A percentile compares a stretch with the other conserved stretches of the same genome.
These are phyloP conservation scores for Chauna torquata DNA, from an alignment of 2,113 vertebrate species.

Conservation along the genomic window DNA sequence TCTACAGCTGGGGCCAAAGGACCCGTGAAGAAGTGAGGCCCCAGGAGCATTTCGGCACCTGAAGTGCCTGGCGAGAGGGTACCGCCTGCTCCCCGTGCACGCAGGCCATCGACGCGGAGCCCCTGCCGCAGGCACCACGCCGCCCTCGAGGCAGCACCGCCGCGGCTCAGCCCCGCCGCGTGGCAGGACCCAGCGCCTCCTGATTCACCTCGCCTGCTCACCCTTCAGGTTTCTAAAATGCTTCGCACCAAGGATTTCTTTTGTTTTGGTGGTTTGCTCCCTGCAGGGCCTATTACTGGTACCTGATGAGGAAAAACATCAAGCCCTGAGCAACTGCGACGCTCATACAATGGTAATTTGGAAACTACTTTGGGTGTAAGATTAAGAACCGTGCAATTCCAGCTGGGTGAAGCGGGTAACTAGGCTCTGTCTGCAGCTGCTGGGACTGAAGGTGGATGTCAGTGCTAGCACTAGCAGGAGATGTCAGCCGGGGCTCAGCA, in stretches of 20 bases:
- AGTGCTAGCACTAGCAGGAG: not conserved
- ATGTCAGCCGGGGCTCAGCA: not conserved
- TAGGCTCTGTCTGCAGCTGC: not conserved
- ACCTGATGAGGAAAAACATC: not conserved
- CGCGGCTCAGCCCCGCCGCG: not conserved
- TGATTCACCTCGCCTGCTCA: not conserved
- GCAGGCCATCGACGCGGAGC: rapidly evolving
- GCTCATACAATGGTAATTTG: not conserved
- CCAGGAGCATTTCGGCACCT: not conserved
- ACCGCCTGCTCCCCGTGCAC: not conserved
- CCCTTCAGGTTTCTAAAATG: not conserved
- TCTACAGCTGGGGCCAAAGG: not conserved
- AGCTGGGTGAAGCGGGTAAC: not conserved
- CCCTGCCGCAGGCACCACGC: not conserved
- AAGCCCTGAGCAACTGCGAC: not conserved
- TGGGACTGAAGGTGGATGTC: not conserved
- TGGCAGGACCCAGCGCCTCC: not conserved
- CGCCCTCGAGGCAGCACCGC: not conserved
- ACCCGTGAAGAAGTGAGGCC: not conserved
- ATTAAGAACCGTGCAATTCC: not conserved
- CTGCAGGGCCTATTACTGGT: not conserved
- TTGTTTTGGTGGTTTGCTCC: not conserved
- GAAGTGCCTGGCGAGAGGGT: not conserved
- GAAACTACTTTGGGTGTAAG: not conserved
- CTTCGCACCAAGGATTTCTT: not conserved